Base-by-base conservation (phyloP, 2,888 invertebrate genomes). In the Campaea margaritaria region DNA sequence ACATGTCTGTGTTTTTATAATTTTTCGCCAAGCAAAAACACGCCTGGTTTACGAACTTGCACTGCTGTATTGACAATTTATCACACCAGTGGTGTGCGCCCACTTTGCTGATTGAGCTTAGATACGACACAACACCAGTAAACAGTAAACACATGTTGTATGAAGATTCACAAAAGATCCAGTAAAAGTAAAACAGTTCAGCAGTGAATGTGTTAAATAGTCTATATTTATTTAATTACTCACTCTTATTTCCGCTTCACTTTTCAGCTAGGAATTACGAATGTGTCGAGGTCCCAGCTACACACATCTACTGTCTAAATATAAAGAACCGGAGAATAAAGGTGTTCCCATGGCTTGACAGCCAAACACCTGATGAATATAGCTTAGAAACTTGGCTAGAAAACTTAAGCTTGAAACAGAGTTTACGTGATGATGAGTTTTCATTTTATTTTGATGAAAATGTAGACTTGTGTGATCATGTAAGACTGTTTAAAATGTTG, bases 271-370 rank as follows among this genome's bases (percentile, higher is more conserved):
- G 90, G 79, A 75, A 83, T 52, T 86, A 91, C 68, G 75, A 86
- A 60, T 83, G 93, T 69, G 81, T 94, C 39, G 95, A 96, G 87
- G 73, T 96, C 64, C 95, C 96, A 57, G 93, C 95, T 11, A 83
- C 94, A 62, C 93, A 95, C 58, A 89, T 95, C 55, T 95, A 94
- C 79, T 85, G 87, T 59, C 76, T 93, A 47, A 85, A 93, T 83
- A 76, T 94, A 44, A 75, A 76, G 42, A 75, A 75, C 68, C 62
- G 81, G 58, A 69, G 61, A 62, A 64, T 93, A 57, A 74, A 67
- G 69, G 72, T 80, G 39, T 86, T 74, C 73, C 69, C 69, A 70
- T 95, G 85, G 87, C 75, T 69, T 58, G 59, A 67, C 55, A 57
- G 68, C 27, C 53, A 62, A 54, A 67, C 86, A 58, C 66, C 79